Evolutionary conservation across 2,888 invertebrate genomes (phyloP), one percentile per base, ranked within the genome.

Genomic region (Apotomis betuletana): DNA sequence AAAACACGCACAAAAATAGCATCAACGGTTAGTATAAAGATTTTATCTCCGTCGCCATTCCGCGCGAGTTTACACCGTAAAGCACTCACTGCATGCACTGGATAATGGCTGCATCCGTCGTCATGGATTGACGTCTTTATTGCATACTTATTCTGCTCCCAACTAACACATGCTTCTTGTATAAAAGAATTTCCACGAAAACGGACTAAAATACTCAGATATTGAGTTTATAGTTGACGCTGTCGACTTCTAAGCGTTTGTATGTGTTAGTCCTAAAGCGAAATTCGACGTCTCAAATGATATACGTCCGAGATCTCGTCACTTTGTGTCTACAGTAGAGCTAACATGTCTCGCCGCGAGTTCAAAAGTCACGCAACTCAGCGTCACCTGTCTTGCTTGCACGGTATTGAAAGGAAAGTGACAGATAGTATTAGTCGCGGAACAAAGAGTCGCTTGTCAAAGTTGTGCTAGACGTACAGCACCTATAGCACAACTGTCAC

Each of bases 61-160:
- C 69, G 74, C 73, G 74, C 74, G 75, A 79, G 82, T 83, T 81
- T 83, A 85, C 86, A 84, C 80, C 81, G 83, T 86, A 85, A 86
- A 86, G 87, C 86, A 86, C 87, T 88, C 84, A 82, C 81, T 80
- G 81, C 85, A 86, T 83, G 81, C 79, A 82, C 79, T 81, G 82
- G 82, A 85, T 87, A 87, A 87, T 87, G 81, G 85, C 84, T 82
- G 86, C 87, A 87, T 85, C 83, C 83, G 84, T 84, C 85, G 83
- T 83, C 85, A 85, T 80, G 78, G 85, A 86, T 86, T 87, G 88
- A 87, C 84, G 85, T 84, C 85, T 87, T 86, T 87, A 88, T 85
- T 85, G 87, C 87, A 86, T 85, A 85, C 84, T 85, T 84, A 83
- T 84, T 79, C 80, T 67, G 36, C 60, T 70, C 55, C 57, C 58